Evolutionary conservation across 2,888 invertebrate genomes (phyloP).

Genomic region (Leptothorax acervorum): DNA sequence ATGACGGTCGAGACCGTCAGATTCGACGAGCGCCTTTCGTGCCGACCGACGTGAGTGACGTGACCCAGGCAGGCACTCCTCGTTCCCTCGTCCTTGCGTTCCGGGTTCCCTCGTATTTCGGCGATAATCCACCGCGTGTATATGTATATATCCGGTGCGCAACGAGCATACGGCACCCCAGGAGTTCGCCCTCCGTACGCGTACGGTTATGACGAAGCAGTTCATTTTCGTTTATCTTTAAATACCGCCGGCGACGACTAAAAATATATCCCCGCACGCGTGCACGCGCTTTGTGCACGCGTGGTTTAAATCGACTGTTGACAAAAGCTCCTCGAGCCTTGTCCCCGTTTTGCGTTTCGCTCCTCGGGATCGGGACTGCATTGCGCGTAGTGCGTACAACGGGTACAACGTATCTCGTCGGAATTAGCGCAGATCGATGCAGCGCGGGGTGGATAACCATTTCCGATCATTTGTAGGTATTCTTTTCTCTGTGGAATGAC

Average conservation of each 20-base stretch:
- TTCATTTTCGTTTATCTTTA: constrained; percentile 58
- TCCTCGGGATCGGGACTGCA: background rate
- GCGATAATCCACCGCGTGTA: constrained; percentile 49
- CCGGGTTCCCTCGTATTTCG: constrained; percentile 30
- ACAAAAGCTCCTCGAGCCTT: constrained; percentile 50
- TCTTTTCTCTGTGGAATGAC: background rate
- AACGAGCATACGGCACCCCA: constrained; percentile 11
- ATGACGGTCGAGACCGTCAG: background rate
- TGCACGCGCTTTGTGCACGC: constrained; percentile 37
- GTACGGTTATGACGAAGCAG: constrained; percentile 52
- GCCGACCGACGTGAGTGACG: background rate
- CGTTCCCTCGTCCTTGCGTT: background rate
- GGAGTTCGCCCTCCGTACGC: background rate
- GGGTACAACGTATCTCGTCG: background rate
- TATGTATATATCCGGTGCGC: constrained; percentile 35
- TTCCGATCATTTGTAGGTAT: background rate
- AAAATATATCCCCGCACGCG: constrained; percentile 58
- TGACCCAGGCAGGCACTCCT: background rate
- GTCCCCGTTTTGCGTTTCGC: constrained; percentile 42
- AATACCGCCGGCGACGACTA: constrained; percentile 50
- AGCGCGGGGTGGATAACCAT: background rate
- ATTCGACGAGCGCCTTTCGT: background rate
- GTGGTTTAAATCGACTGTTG: constrained; percentile 37
- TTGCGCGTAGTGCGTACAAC: background rate
- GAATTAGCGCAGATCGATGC: background rate